Conservation (phyloP, 2,888 invertebrate genomes). For the Agelastica alni region DNA sequence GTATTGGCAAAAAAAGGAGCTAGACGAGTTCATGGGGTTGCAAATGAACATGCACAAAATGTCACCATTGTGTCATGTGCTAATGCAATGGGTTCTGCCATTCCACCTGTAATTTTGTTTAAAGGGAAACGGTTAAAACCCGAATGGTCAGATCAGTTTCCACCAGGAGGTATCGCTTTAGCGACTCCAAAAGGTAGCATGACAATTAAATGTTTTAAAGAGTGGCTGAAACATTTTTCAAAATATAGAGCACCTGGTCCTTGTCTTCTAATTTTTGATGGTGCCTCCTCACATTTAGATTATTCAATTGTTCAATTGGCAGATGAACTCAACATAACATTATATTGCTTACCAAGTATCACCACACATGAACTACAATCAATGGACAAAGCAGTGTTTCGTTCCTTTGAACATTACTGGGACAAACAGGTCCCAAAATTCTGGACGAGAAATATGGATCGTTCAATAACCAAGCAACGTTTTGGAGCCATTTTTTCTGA, state of each 20-base stretch:
- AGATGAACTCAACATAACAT: no score
- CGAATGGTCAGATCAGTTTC: slow-evolving; percentile 37
- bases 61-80: slow-evolving; percentile 34
- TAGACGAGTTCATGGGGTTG: slow-evolving; percentile 43
- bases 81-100: slow-evolving; percentile 42
- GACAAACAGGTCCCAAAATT: no score
- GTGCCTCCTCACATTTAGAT: slow-evolving; percentile 4
- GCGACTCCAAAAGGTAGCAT: slow-evolving; percentile 12
- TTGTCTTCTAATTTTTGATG: slow-evolving; percentile 16
- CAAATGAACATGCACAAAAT: slow-evolving; percentile 42
- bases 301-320: neutral
- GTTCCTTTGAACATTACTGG: slow-evolving; percentile 24
- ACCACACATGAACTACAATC: slow-evolving; percentile 49
- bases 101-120: slow-evolving; percentile 45
- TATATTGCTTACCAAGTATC: no score
- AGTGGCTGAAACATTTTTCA: slow-evolving; percentile 9
- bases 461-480: slow-evolving; percentile 3
- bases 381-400: slow-evolving; percentile 2
- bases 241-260: slow-evolving; percentile 1
- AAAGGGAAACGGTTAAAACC: slow-evolving; percentile 40
- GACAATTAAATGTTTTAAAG: slow-evolving; percentile 7
- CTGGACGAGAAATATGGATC: slow-evolving; percentile 4
- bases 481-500: slow-evolving; percentile 6
- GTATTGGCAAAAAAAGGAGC: slow-evolving; percentile 43
- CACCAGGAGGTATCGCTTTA: slow-evolving; percentile 32